A percentile compares a stretch with the other conserved stretches of the same genome.
These are phyloP conservation scores for Ursus arctos DNA, from an alignment of 2,113 vertebrate species.

Conservation along the genomic window DNA sequence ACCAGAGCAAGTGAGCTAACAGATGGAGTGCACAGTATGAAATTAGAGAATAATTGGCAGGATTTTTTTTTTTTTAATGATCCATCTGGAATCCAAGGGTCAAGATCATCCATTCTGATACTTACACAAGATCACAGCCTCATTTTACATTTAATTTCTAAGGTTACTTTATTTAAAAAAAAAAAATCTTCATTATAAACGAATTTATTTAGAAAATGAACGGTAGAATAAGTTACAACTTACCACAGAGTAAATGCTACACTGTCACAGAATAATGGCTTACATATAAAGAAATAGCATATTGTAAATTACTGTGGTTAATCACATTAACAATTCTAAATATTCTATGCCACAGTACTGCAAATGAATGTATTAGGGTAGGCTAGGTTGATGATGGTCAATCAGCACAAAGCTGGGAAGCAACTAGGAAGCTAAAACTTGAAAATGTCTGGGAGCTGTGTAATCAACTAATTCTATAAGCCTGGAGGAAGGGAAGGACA, in stretches of 20 bases:
- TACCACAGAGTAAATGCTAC: neutral
- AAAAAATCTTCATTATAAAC: neutral
- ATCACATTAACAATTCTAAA: slow-evolving; percentile 28
- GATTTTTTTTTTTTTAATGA: slow-evolving; percentile 63
- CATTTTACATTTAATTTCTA: slow-evolving; percentile 61
- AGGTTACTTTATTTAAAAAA: slow-evolving; percentile 58
- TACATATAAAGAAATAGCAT: neutral
- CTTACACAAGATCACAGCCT: slow-evolving; percentile 26
- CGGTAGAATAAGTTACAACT: neutral
- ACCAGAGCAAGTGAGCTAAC: slow-evolving; percentile 58
- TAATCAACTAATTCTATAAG: neutral
- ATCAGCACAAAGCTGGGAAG: neutral
- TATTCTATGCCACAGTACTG: neutral
- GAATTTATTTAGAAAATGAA: slow-evolving; percentile 12
- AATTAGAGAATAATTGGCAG: slow-evolving; percentile 72
- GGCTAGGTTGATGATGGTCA: neutral
- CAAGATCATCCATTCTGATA: slow-evolving; percentile 78
- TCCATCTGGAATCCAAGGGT: slow-evolving; percentile 80
- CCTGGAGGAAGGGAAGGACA: neutral
- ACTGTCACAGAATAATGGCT: neutral
- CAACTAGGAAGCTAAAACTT: neutral
- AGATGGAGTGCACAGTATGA: slow-evolving; percentile 82
- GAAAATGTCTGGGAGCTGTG: neutral
- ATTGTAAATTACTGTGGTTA: neutral
- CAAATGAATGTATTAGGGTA: neutral